Evolutionary conservation across 2,797 vertebrate species (phyloP).

Genomic region (Onychomys torridus): DNA sequence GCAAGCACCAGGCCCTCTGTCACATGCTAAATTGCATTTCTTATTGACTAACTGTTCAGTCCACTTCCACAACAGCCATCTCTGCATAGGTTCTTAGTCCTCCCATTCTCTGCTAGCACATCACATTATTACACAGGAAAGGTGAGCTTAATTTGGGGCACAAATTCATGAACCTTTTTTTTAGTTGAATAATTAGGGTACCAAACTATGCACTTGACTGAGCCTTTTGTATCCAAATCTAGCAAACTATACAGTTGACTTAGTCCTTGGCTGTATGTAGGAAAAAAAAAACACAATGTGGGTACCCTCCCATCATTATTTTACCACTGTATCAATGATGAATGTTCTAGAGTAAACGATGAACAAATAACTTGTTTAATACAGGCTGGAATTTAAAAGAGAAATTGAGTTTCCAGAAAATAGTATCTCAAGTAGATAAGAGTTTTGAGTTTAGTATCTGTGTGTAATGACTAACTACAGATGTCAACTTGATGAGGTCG

Average conservation of each 20-base stretch:
- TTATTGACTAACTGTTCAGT: not conserved
- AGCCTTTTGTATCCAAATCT: not conserved
- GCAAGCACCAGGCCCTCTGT: not conserved
- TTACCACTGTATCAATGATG: not conserved
- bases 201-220: not conserved
- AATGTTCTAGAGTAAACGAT: not conserved
- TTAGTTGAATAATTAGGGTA: not conserved
- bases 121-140: not conserved
- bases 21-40: not conserved
- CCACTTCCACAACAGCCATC: not conserved
- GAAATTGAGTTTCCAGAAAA: conserved; percentile 61
- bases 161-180: not conserved
- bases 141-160: not conserved
- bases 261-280: not conserved
- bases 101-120: not conserved
- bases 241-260: not conserved
- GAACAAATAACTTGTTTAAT: conserved; percentile 47
- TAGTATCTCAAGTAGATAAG: conserved; percentile 67
- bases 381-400: conserved; percentile 27
- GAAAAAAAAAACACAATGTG: not conserved
- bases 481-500: not conserved
- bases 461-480: not conserved
- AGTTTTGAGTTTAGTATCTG: conserved; percentile 63
- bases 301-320: not conserved
- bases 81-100: not conserved